phyloP scores from a whole-genome alignment of 1,140 invertebrate genomes.

The Drosophila kepulauana region DNA sequence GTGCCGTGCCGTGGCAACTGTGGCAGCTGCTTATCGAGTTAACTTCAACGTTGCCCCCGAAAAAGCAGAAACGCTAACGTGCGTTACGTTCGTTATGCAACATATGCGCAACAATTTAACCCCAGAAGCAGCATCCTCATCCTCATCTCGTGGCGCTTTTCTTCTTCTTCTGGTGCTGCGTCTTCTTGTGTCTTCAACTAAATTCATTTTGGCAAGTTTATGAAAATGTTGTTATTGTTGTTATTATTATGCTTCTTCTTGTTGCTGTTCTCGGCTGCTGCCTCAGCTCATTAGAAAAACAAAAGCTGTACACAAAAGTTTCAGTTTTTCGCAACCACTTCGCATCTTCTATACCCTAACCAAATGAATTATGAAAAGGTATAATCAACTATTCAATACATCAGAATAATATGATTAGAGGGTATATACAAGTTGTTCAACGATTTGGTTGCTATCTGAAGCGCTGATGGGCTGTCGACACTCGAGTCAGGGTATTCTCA shows the following conservation, averaged over 20 bases:
- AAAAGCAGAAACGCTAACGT: slow-evolving; percentile 51
- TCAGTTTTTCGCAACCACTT: slow-evolving; percentile 16
- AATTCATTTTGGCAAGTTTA: slow-evolving; percentile 78
- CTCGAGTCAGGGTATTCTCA: slow-evolving; percentile 4
- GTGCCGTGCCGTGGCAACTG: slow-evolving; percentile 8
- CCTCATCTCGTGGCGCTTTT: slow-evolving; percentile 12
- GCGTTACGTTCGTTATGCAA: slow-evolving; percentile 57
- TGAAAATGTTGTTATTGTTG: slow-evolving; percentile 66
- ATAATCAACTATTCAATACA: neutral
- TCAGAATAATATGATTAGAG: neutral
- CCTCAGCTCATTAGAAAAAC: slow-evolving; percentile 74
- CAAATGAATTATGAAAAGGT: neutral
- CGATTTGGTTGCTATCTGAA: too few species aligned
- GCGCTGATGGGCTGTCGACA: too few species aligned
- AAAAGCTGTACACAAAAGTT: slow-evolving; percentile 73
- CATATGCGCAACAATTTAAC: slow-evolving; percentile 68
- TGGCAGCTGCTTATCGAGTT: slow-evolving; percentile 35
- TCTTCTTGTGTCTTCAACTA: slow-evolving; percentile 57
- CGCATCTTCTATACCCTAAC: slow-evolving; percentile 1
- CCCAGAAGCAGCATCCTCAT: neutral
- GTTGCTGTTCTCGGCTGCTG: slow-evolving; percentile 46
- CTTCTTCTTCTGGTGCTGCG: slow-evolving; percentile 17
- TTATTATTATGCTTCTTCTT: slow-evolving; percentile 22
- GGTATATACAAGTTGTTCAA: neutral
- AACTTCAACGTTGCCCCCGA: slow-evolving; percentile 31